Base-by-base conservation (phyloP, 1,140 invertebrate species). In the Pogonus chalceus region DNA sequence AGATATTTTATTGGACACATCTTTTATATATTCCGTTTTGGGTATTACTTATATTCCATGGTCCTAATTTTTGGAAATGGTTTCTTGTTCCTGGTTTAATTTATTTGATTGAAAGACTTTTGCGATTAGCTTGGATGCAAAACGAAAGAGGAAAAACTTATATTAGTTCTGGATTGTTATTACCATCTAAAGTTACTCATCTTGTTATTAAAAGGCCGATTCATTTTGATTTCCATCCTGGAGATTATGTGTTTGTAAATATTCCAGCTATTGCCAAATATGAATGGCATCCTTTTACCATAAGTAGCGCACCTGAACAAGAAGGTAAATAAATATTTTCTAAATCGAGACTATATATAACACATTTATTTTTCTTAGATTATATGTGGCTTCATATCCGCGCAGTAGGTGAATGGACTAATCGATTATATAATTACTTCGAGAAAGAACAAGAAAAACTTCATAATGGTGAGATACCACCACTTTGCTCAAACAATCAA, bases 251-350 rank as follows among this genome's bases (percentile, higher is more conserved):
- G 14, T 97, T 93, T 63, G 84, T 96, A 1, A 93, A 94, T 66
- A 88, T 98, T 54, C 94, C 94, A 0, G 81, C 79, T 2, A 93
- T 97, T 58, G 92, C 95, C 1, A 83, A 82, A 50, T 93, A 90
- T 65, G 95, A 97, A 72, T 97, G 92, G 92, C 94, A 97, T 81
- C 93, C 94, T 0, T 96, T 98, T 63, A 96, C 94, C 1, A 90
- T 97, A 58, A 95, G 92, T 72, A 94, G 90, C 62, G 91, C 92
- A 18, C 94, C 94, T 0, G 93, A 97, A 74, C 85, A 94, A 68
- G 83, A 88, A 77, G 89, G 90, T 92, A 62, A 64, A 58, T 53
- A 51, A 49, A 24, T 24, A n/a, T 31, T 51, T 18, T 4, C 18
- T 4, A 43, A 43, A 12, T n/a, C n/a, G n/a, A n/a, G n/a, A n/a